Evolutionary conservation across 2,113 vertebrate genomes (phyloP).

Genomic region (Nesoenas mayeri): DNA sequence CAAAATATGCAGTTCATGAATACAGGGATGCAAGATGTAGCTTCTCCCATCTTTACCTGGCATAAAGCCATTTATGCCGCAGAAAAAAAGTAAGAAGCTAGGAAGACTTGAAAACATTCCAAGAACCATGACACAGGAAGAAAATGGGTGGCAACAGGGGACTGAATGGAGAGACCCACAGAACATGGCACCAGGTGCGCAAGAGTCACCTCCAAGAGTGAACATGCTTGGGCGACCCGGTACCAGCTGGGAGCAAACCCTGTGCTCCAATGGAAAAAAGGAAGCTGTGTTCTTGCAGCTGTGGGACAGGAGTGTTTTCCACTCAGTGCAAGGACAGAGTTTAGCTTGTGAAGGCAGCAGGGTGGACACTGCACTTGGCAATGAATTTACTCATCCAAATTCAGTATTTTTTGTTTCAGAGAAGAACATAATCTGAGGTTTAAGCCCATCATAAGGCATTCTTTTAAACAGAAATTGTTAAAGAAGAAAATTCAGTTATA

Average conservation of each 20-base stretch:
- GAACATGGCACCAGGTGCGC: not conserved
- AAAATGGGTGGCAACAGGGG: not conserved
- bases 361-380: not conserved
- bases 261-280: accelerated
- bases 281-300: not conserved
- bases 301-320: not conserved
- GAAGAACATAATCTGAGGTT: not conserved
- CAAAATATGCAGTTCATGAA: not conserved
- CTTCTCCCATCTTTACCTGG: not conserved
- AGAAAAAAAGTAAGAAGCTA: not conserved
- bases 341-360: not conserved
- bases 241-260: not conserved
- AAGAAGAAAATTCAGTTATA: not conserved
- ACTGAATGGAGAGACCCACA: not conserved
- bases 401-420: too few species aligned
- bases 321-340: not conserved
- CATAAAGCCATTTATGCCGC: not conserved
- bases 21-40: not conserved
- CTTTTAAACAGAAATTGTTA: not conserved
- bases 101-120: not conserved
- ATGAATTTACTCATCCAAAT: not conserved
- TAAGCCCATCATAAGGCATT: not conserved
- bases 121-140: not conserved
- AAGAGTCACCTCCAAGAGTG: not conserved
- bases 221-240: accelerated